These are phyloP conservation scores for Melanotaenia maccullochi DNA, from an alignment of 2,797 vertebrate genomes.

Conservation along the genomic window DNA sequence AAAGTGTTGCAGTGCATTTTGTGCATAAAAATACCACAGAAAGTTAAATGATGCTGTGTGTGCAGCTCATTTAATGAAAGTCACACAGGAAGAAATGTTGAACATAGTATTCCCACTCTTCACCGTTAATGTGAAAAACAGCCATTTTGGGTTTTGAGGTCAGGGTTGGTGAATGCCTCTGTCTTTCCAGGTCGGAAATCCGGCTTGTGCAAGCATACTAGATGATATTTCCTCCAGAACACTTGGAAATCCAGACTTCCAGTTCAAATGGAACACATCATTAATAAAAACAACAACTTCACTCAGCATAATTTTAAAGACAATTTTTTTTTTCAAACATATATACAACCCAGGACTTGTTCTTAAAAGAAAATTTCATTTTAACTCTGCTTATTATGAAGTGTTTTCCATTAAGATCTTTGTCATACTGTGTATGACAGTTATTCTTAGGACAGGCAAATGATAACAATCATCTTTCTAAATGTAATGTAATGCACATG, in stretches of 20 bases:
- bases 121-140: background rate
- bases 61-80: background rate
- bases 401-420: background rate
- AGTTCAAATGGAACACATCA: background rate
- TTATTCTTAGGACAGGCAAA: constrained; percentile 11
- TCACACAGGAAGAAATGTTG: background rate
- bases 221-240: background rate
- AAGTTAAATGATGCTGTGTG: background rate
- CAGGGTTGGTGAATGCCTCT: background rate
- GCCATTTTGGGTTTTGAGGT: background rate
- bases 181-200: background rate
- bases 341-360: background rate
- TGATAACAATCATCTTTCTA: constrained; percentile 13
- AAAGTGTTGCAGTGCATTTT: background rate
- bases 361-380: background rate
- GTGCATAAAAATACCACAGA: background rate
- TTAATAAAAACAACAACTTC: background rate
- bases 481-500: constrained; percentile 35
- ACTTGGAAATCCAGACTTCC: background rate
- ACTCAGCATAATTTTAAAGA: background rate
- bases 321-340: background rate
- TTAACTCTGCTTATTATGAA: background rate
- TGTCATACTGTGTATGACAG: background rate
- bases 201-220: background rate
- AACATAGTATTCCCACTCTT: background rate